Conservation (phyloP, 2,888 invertebrate genomes). For the Drosophila nr. perissopoda region DNA sequence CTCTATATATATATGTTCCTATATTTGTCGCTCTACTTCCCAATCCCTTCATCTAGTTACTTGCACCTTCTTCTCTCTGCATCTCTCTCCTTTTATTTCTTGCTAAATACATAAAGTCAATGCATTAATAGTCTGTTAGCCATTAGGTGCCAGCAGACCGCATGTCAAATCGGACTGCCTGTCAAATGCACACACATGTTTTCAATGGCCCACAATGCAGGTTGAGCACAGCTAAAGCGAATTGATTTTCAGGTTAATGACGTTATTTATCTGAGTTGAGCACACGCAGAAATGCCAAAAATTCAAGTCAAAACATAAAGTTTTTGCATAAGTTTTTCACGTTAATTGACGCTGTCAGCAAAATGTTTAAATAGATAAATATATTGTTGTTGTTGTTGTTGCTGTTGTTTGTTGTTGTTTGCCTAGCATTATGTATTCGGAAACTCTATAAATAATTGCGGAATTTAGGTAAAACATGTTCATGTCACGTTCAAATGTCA, state of each 20-base stretch:
- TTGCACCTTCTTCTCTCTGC: neutral
- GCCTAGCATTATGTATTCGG: conserved; percentile 8
- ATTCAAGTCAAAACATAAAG: conserved; percentile 41
- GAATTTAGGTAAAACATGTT: conserved; percentile 80
- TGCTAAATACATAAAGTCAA: conserved; percentile 2
- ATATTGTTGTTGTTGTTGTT: conserved; percentile 8
- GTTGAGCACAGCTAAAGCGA: conserved; percentile 31
- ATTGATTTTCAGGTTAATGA: conserved; percentile 63
- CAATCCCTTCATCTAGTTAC: neutral
- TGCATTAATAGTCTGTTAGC: conserved; percentile 29
- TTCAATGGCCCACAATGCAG: conserved; percentile 34
- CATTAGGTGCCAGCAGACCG: conserved; percentile 30
- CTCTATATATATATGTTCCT: neutral
- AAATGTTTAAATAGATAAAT: conserved; percentile 50
- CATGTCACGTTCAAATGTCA: conserved; percentile 79
- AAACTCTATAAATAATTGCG: conserved; percentile 73
- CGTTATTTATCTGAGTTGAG: conserved; percentile 27
- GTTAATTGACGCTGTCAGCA: conserved; percentile 75
- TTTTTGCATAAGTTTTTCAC: conserved; percentile 50
- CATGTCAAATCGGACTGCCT: conserved; percentile 42
- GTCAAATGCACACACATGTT: conserved; percentile 37
- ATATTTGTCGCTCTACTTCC: neutral
- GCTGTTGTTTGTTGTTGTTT: neutral
- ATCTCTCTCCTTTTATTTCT: neutral
- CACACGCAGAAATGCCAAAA: neutral